Conservation (phyloP, 2,113 vertebrate genomes). For the Cyphotilapia sp. region DNA sequence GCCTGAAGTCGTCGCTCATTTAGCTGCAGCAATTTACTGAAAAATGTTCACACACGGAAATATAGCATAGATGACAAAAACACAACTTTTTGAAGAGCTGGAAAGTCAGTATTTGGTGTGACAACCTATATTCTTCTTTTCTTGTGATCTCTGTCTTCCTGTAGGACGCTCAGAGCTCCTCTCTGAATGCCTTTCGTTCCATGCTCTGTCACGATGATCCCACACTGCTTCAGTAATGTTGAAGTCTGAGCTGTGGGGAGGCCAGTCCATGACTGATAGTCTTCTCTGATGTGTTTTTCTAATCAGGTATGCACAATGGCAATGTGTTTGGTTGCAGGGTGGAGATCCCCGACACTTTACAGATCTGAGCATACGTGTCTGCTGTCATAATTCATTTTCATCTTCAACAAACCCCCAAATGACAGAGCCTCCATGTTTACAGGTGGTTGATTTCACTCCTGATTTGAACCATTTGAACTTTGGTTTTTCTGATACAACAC, state of each 20-base stretch:
- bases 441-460: not conserved
- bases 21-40: not conserved
- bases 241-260: not conserved
- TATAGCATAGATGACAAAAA: not conserved
- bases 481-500: not conserved
- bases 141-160: not conserved
- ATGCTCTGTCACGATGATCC: not conserved
- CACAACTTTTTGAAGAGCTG: not conserved
- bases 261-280: not conserved
- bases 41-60: not conserved
- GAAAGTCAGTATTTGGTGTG: not conserved
- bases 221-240: not conserved
- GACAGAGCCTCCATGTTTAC: not conserved
- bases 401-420: not conserved
- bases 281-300: not conserved
- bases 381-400: not conserved
- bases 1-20: not conserved
- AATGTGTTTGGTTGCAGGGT: not conserved
- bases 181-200: not conserved
- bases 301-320: not conserved
- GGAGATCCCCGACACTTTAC: not conserved
- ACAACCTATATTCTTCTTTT: not conserved
- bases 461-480: not conserved
- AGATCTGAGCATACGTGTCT: not conserved
- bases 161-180: not conserved